Base-by-base conservation (phyloP, 2,113 vertebrate genomes). In the Falcunculus frontatus region DNA sequence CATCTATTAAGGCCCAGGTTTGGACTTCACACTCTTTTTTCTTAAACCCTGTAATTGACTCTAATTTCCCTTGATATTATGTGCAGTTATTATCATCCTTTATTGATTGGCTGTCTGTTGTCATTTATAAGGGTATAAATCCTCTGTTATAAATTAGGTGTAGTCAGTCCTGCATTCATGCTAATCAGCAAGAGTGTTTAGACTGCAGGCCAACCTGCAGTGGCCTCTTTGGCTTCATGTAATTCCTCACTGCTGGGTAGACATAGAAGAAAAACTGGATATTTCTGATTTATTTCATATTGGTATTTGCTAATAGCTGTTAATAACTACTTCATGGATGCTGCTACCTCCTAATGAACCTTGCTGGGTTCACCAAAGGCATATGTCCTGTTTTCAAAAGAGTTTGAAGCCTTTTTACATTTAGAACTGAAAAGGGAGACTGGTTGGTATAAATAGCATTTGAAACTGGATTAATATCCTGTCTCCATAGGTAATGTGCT, bases 61-160 rank as follows among this genome's bases (percentile, higher is more conserved):
- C 93, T 98, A 93, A 97, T 90, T 97, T 96, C 91, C 97, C 96
- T 92, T 97, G 96, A 95, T 97, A 97, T 95, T 95, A 94, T 89
- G 91, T 70, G 91, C 95, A 90, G 93, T 96, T 97, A 94, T 97
- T 94, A 97, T 97, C 95, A 95, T 90, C 89, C 96, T 81, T 91
- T 97, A 97, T 97, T 94, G 97, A 98, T 95, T 89, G 75, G 86
- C 94, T 97, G 96, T 95, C 98, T 89, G 78, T 92, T 95, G 90
- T 90, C 96, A 81, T 97, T 95, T 85, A 23, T 50, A 93, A 95
- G 93, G 77, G 83, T 97, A 97, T 97, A 97, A 98, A 97, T 97
- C 95, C 96, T 95, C 88, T 81, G 80, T 94, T 87, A 93, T 89
- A 97, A 96, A 97, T 97, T 89, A 96, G 94, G 69, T 44, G 27